Base-by-base conservation (phyloP, 2,797 vertebrate species). In the Sebastes itinus region DNA sequence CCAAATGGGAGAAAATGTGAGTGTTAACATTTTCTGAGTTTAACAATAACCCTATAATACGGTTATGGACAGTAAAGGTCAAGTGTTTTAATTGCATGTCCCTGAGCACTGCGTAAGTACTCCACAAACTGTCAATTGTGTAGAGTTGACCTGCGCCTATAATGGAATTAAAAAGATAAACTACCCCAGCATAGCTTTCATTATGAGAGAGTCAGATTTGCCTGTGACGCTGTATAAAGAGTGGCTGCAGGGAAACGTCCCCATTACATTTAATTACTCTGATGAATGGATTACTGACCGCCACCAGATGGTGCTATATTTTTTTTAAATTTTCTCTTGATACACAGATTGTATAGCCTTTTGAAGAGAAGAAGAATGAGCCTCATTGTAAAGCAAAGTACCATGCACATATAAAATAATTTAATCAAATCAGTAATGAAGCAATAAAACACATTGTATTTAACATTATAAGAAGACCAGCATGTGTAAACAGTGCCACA, bases 251-350 rank as follows among this genome's bases (percentile, higher is more conserved):
- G 89, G 76, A 80, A 89, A 71, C 1, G 65, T 84, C 80, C 80
- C 81, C 68, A 76, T 88, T 82, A 64, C 83, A 78, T 78, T 84
- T 83, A 84, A 91, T 89, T 87, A 87, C 77, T 38, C 67, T 86
- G 82, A 83, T 86, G 27, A 85, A 87, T 87, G 58, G 27, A 72
- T 72, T 89, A 69, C 14, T 35, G 27, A 55, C 61, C 46, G 65
- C 92, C 92, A 92, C 76, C 76, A 92, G 92, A 91, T 92, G 92
- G 86, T 83, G 89, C 73, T 88, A 42, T 76, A 69, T 86, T 87
- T 82, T 80, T 80, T 80, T 38, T 8, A 16, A 27, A 62, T 75
- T 80, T 81, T 76, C 68, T 65, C 27, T 74, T 25, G 65, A 71
- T 68, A 7, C 42, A 58, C 20, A n/a, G 32, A 64, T 80, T 72